These are phyloP conservation scores for Nemopilema nomurai DNA, from an alignment of 30 jellyfish, hydroid and myxozoan genomes.

Conservation along the genomic window DNA sequence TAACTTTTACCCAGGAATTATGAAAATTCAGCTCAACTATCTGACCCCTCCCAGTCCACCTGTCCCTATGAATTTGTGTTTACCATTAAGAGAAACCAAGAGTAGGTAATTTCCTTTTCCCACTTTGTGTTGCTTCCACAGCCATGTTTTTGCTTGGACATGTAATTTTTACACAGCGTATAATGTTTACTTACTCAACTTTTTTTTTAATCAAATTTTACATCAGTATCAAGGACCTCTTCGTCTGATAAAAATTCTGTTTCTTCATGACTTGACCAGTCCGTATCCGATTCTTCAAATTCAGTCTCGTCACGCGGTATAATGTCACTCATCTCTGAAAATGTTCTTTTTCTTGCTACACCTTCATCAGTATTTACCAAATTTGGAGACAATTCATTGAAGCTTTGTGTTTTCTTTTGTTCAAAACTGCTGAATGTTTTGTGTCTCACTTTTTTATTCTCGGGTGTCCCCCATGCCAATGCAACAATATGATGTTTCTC, in stretches of 20 bases:
- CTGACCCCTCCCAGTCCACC: neutral
- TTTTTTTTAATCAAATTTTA: neutral
- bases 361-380: no score
- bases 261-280: constrained; percentile 18
- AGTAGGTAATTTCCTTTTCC: constrained; percentile 4
- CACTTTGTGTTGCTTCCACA: constrained; percentile 22
- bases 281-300: constrained; percentile 2
- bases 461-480: no score
- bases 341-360: constrained; percentile 14
- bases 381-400: no score
- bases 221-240: constrained; percentile 7
- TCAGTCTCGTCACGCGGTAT: neutral
- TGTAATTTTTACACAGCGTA: neutral
- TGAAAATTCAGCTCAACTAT: neutral
- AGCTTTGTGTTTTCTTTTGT: no score
- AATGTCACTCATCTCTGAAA: constrained; percentile 10
- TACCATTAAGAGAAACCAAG: neutral
- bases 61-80: neutral
- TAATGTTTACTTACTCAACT: neutral
- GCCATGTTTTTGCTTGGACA: constrained; percentile 17
- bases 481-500: no score
- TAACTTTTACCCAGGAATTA: neutral
- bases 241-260: constrained; percentile 11
- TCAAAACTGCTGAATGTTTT: no score
- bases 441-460: no score